phyloP scores from a whole-genome alignment of 2,888 invertebrate species.

The Idaea dimidiata region DNA sequence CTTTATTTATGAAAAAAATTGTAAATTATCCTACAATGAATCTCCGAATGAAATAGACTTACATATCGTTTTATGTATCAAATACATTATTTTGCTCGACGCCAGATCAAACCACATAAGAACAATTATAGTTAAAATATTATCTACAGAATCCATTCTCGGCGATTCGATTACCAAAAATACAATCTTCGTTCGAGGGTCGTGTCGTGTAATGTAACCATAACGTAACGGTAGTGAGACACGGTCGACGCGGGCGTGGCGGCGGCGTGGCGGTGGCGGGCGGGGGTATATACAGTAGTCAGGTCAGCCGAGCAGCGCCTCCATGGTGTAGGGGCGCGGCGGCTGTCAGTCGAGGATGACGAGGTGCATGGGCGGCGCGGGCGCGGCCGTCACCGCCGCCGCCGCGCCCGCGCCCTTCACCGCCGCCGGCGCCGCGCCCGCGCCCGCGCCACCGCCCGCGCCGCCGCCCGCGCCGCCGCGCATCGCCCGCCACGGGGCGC shows the following conservation, averaged over 20 bases:
- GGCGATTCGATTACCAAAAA: constrained; percentile 79
- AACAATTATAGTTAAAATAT: constrained; percentile 80
- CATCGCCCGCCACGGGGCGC: constrained; percentile 76
- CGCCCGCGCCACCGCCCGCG: constrained; percentile 65
- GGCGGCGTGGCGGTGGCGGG: constrained; percentile 13
- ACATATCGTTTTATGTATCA: constrained; percentile 81
- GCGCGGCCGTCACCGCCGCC: constrained; percentile 26
- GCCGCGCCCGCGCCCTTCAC: constrained; percentile 72
- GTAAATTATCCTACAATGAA: constrained; percentile 84
- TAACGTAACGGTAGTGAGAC: too few species aligned
- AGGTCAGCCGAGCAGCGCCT: constrained; percentile 82
- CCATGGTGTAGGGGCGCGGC: constrained; percentile 84
- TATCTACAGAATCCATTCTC: constrained; percentile 79
- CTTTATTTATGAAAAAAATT: constrained; percentile 85
- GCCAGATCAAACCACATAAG: constrained; percentile 80
- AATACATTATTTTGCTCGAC: constrained; percentile 79
- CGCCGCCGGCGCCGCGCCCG: constrained; percentile 29
- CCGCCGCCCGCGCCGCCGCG: too few species aligned
- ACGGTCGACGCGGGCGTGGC: constrained; percentile 23
- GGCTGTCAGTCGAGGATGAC: constrained; percentile 86
- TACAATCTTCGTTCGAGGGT: constrained; percentile 65
- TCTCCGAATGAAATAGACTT: constrained; percentile 82
- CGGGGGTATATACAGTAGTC: constrained; percentile 61
- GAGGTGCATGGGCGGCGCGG: constrained; percentile 81
- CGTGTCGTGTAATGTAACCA: too few species aligned